These are phyloP conservation scores for Glyptemys insculpta DNA, from an alignment of 2,797 vertebrate genomes.

Conservation along the genomic window DNA sequence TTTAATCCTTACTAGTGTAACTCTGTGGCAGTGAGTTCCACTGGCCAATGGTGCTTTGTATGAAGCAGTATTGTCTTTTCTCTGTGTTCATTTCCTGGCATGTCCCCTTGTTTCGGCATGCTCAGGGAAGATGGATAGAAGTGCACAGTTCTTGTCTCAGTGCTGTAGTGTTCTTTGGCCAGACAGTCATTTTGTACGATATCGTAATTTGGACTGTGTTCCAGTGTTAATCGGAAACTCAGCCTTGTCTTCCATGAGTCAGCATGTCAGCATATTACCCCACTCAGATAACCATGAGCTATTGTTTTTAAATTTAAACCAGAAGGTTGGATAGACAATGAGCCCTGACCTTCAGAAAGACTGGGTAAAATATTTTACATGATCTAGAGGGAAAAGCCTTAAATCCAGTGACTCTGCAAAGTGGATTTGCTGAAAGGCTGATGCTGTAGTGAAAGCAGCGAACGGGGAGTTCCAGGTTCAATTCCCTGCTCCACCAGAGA, in stretches of 20 bases:
- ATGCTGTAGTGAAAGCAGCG: slow-evolving; percentile 43
- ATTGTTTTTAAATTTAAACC: slow-evolving; percentile 74
- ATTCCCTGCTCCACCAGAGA: neutral
- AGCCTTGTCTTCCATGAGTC: slow-evolving; percentile 59
- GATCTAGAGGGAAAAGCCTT: slow-evolving; percentile 60
- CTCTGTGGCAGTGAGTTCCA: neutral
- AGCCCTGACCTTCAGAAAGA: slow-evolving; percentile 69
- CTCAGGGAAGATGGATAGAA: neutral
- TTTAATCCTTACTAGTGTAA: neutral
- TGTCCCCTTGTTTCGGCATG: neutral
- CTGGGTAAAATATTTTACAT: slow-evolving; percentile 55
- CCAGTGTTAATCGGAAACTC: neutral
- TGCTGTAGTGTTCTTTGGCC: neutral
- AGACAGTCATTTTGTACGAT: neutral
- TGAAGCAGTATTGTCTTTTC: neutral
- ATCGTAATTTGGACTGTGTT: slow-evolving; percentile 5
- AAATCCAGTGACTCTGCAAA: slow-evolving; percentile 54
- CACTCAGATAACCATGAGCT: slow-evolving; percentile 37
- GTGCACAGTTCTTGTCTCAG: neutral
- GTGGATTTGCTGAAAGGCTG: slow-evolving; percentile 60
- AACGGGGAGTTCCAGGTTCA: neutral
- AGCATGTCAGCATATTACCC: slow-evolving; percentile 30
- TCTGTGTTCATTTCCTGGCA: neutral
- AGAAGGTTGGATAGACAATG: slow-evolving; percentile 56
- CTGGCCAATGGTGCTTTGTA: neutral